These are phyloP conservation scores for Sparus aurata DNA, from an alignment of 2,797 vertebrate genomes.

Conservation along the genomic window DNA sequence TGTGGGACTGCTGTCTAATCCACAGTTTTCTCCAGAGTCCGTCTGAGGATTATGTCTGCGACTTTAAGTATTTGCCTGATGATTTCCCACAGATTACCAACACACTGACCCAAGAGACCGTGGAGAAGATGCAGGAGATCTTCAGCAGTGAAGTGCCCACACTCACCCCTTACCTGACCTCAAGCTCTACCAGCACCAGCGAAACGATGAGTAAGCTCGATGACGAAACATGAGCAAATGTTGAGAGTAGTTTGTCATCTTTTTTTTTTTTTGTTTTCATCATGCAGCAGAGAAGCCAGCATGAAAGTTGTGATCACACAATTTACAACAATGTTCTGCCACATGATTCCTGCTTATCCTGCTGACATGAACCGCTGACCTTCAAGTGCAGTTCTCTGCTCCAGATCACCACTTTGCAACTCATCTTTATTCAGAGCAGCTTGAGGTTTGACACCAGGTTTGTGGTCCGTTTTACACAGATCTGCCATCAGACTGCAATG, in stretches of 20 bases:
- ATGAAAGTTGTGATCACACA: neutral
- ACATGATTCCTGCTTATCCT: conserved; percentile 5
- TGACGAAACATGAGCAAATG: conserved; percentile 17
- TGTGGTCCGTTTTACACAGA: conserved; percentile 74
- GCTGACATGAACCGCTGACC: neutral
- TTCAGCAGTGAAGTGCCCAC: conserved; percentile 73
- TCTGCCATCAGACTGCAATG: conserved; percentile 87
- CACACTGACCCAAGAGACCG: conserved; percentile 79
- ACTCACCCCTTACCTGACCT: conserved; percentile 68
- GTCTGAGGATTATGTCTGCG: conserved; percentile 20
- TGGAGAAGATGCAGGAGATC: conserved; percentile 72
- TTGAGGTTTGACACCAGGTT: conserved; percentile 14
- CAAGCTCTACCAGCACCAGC: conserved; percentile 59
- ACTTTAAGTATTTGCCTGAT: conserved; percentile 18
- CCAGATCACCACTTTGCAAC: neutral
- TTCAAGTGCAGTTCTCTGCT: conserved; percentile 7
- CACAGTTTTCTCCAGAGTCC: conserved; percentile 1
- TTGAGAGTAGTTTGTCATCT: neutral
- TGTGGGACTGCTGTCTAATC: conserved; percentile 2
- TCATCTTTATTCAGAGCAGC: neutral
- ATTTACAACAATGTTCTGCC: conserved; percentile 21
- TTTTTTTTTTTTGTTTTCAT: conserved; percentile 5
- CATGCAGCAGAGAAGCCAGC: neutral
- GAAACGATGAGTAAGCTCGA: conserved; percentile 77
- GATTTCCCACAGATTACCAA: conserved; percentile 84